Evolutionary conservation across 2,888 invertebrate genomes (phyloP).

Genomic region (Bhutanitis thaidina): DNA sequence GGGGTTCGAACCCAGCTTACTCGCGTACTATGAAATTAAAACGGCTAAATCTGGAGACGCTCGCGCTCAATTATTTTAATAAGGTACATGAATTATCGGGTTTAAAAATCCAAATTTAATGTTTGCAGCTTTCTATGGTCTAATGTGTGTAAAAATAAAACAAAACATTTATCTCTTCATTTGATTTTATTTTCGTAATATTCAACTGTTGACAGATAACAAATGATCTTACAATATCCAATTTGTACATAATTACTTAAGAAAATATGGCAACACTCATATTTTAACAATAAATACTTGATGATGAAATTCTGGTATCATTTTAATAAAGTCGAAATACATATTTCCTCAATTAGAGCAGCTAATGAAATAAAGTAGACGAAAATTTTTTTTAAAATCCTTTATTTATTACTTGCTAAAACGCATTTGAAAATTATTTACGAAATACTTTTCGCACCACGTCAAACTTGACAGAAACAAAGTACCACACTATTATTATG

Average conservation of each 20-base stretch:
- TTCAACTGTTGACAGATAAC: conserved; percentile 80
- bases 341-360: conserved; percentile 8
- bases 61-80: no score
- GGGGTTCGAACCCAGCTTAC: no score
- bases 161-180: conserved; percentile 51
- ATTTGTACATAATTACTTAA: conserved; percentile 80
- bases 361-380: conserved; percentile 3
- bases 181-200: conserved; percentile 78
- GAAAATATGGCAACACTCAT: conserved; percentile 80
- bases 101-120: no score
- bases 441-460: conserved; percentile 19
- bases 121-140: no score
- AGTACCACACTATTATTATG: conserved; percentile 36
- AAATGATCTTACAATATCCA: conserved; percentile 78
- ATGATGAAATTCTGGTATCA: conserved; percentile 32
- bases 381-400: no score
- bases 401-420: no score
- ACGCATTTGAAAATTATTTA: no score
- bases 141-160: conserved; percentile 20
- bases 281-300: conserved; percentile 72
- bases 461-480: no score
- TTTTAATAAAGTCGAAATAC: conserved; percentile 17
- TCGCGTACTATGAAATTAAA: no score
- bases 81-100: no score
- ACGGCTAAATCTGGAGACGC: no score